Percentiles rank a stretch among this genome's conserved stretches.
These are phyloP conservation scores for Plumapathes pennacea DNA, from an alignment of 92 coral and sea anemone genomes.

Conservation along the genomic window DNA sequence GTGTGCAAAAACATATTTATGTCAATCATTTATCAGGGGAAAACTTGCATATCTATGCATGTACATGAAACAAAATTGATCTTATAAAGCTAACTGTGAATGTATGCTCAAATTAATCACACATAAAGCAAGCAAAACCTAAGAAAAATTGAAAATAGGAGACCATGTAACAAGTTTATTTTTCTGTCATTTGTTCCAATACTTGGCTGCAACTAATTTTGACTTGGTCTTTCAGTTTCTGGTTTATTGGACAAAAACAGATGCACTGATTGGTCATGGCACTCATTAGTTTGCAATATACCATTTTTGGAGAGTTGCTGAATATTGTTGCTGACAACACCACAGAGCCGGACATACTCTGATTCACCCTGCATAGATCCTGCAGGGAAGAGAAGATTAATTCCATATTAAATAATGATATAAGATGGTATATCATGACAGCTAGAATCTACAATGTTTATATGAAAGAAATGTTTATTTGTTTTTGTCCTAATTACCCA, in stretches of 20 bases:
- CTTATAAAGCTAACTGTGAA: no score
- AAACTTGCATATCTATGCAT: not conserved
- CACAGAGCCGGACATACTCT: slow-evolving; percentile 79
- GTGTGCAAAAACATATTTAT: slow-evolving; percentile 4
- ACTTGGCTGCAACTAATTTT: not conserved
- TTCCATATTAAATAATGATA: no score
- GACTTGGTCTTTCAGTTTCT: not conserved
- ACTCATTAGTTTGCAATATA: slow-evolving; percentile 7
- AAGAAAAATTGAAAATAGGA: no score
- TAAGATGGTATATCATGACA: no score
- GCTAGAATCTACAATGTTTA: no score
- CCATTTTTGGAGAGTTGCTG: slow-evolving; percentile 95
- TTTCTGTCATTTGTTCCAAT: not conserved
- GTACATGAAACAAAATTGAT: no score
- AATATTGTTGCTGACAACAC: slow-evolving; percentile 76
- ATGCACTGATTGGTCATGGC: not conserved
- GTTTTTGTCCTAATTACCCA: no score
- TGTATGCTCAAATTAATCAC: no score
- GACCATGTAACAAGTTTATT: no score
- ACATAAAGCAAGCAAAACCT: no score
- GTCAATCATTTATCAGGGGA: not conserved
- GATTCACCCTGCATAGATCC: slow-evolving; percentile 59
- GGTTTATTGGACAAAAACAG: not conserved
- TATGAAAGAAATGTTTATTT: no score
- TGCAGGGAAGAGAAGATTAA: slow-evolving; percentile 3